phyloP scores from a whole-genome alignment of 2,113 vertebrate genomes.

The Pseudolaguvia tuberculata region DNA sequence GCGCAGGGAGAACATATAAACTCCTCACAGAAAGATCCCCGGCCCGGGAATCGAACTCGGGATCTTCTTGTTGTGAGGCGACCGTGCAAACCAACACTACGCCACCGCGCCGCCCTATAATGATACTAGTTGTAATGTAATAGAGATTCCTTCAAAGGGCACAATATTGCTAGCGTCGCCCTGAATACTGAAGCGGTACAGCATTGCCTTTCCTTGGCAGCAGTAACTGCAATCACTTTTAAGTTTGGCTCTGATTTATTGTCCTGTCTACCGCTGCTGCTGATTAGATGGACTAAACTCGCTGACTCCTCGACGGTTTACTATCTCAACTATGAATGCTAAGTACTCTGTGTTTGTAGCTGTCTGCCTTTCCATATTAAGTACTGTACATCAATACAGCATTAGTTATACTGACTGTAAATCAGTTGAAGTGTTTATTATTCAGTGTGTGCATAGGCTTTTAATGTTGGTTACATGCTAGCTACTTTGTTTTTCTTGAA shows the following conservation, averaged over 20 bases:
- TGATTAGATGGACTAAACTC: constrained; percentile 4
- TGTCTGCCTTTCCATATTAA: not conserved
- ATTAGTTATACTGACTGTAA: not conserved
- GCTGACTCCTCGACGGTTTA: not conserved
- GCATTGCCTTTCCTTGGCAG: not conserved
- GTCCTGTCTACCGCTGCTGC: constrained; percentile 9
- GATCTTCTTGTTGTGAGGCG: no score
- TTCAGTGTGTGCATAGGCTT: not conserved
- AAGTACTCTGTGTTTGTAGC: not conserved
- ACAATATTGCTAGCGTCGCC: no score
- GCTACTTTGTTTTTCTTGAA: not conserved
- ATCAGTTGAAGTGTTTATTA: constrained; percentile 20
- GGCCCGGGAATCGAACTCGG: no score
- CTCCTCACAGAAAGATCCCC: no score
- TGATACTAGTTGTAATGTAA: no score
- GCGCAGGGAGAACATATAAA: no score
- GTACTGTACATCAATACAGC: not conserved
- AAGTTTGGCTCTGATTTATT: constrained; percentile 18
- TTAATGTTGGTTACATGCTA: not conserved
- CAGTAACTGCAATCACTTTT: constrained; percentile 7
- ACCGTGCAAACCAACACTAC: no score
- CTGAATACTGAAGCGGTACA: no score
- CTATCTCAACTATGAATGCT: not conserved
- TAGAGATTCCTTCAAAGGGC: no score
- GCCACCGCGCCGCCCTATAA: no score